Percentiles rank a stretch among this genome's conserved stretches.
These are phyloP conservation scores for Tanytarsus gracilentus DNA, from an alignment of 2,888 invertebrate species.

Conservation along the genomic window DNA sequence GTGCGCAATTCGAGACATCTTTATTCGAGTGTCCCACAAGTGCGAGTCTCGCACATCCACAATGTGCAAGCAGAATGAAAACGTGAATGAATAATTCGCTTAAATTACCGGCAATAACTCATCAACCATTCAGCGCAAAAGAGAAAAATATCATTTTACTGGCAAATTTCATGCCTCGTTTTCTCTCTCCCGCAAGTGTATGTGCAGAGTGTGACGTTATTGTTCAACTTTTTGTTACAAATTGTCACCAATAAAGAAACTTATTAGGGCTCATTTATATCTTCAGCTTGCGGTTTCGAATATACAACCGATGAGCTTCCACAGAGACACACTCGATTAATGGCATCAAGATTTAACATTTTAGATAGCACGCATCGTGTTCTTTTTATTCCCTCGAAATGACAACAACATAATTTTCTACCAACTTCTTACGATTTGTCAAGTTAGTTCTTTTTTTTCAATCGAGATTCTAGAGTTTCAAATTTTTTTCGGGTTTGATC, in stretches of 20 bases:
- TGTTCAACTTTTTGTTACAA: slow-evolving; percentile 24
- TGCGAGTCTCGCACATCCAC: too few species aligned
- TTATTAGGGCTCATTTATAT: slow-evolving; percentile 7
- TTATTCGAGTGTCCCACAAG: too few species aligned
- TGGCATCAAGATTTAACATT: slow-evolving; percentile 17
- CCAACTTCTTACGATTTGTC: neutral
- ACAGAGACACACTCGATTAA: slow-evolving; percentile 19
- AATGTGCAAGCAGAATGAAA: too few species aligned
- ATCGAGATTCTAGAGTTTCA: too few species aligned
- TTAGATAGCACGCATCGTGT: neutral
- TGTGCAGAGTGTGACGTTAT: slow-evolving; percentile 2
- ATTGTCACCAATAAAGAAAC: slow-evolving; percentile 24
- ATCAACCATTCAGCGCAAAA: neutral
- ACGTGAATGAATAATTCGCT: slow-evolving; percentile 15
- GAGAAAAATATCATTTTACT: slow-evolving; percentile 8
- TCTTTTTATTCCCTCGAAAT: neutral
- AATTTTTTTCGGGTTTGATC: too few species aligned
- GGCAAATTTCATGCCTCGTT: slow-evolving; percentile 12
- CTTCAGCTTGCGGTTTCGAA: too few species aligned
- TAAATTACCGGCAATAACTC: slow-evolving; percentile 20
- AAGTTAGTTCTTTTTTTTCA: too few species aligned
- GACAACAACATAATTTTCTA: slow-evolving; percentile 19
- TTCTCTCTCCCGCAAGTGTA: neutral
- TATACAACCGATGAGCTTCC: too few species aligned
- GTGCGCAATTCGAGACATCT: too few species aligned